Evolutionary conservation across 2,113 vertebrate species (phyloP).

Genomic region (Grallaria varia): DNA sequence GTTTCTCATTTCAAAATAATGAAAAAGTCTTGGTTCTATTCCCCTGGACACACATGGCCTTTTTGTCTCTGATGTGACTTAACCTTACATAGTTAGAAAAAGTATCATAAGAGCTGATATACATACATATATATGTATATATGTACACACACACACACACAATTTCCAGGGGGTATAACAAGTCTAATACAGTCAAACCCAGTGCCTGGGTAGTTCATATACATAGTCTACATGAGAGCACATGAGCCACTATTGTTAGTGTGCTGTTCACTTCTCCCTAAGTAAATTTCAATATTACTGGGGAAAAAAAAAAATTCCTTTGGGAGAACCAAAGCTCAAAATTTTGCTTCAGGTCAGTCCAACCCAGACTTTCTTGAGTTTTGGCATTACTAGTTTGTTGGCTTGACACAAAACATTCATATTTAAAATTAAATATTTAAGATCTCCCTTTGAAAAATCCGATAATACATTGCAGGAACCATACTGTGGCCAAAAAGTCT

Average conservation of each 20-base stretch:
- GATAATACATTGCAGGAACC: neutral
- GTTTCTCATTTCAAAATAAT: constrained; percentile 16
- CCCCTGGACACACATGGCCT: neutral
- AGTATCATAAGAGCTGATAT: neutral
- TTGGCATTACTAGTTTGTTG: neutral
- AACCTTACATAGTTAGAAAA: neutral
- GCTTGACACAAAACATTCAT: neutral
- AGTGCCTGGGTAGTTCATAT: neutral
- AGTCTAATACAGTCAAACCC: neutral
- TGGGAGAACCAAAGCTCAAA: neutral
- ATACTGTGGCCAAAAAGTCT: neutral
- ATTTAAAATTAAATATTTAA: neutral
- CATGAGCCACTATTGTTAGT: neutral
- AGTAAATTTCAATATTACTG: neutral
- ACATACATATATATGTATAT: neutral
- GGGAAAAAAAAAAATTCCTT: neutral
- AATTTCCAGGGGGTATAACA: neutral
- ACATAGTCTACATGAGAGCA: neutral
- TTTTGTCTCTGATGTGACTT: neutral
- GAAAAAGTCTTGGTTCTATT: neutral
- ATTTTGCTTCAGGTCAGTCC: neutral
- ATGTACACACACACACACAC: too few species aligned
- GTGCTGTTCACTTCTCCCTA: neutral
- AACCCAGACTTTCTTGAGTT: neutral
- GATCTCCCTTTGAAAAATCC: neutral